Base-by-base conservation (phyloP, 2,888 invertebrate species). In the Acanthosoma haemorrhoidale region DNA sequence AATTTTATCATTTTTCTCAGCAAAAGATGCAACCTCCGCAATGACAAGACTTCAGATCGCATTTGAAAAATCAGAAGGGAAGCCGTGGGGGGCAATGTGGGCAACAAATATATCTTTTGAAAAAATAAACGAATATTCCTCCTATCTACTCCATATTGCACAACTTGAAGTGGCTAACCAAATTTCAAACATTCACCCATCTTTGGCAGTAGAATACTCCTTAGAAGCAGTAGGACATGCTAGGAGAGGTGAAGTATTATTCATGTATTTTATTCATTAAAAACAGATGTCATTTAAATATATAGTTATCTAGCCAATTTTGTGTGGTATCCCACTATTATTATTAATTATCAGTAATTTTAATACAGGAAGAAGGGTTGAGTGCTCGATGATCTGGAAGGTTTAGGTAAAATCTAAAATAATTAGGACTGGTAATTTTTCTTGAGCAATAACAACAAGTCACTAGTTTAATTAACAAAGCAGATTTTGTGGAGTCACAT, bases 71-170 rank as follows among this genome's bases (percentile, higher is more conserved):
- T 64, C 64, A 6, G 1, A 2, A 29, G 64, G 64, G 16, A 39
- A 32, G 16, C 64, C 38, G n/a, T 64, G 64, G 64, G 64, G 29
- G 6, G 64, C 64, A 25, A 38, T 31, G 16, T 64, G 64, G 39
- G 64, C n/a, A 25, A 64, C 64, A 21, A 39, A 16, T 31, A 15
- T 64, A 9, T 1, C 18, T 29, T 38, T 29, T 15, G 64, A 64
- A 29, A 39, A 38, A 39, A 36, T 64, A 4, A 38, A 18, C 21
- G 41, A 38, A 43, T 39, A 43, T 15, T 43, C 41, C 36, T 41
- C 41, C n/a, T 64, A 43, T 31, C 15, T 64, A 32, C 38, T 29
- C 15, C 64, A 64, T 16, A 43, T 64, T 8, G 25, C 64, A 21
- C 43, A 31, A 31, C 16, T 64, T 21, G 1, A 31, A 16, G 31